Percentiles rank a stretch among this genome's conserved stretches.
These are phyloP conservation scores for Eurystomus gularis DNA, from an alignment of 2,113 vertebrate species.

Conservation along the genomic window DNA sequence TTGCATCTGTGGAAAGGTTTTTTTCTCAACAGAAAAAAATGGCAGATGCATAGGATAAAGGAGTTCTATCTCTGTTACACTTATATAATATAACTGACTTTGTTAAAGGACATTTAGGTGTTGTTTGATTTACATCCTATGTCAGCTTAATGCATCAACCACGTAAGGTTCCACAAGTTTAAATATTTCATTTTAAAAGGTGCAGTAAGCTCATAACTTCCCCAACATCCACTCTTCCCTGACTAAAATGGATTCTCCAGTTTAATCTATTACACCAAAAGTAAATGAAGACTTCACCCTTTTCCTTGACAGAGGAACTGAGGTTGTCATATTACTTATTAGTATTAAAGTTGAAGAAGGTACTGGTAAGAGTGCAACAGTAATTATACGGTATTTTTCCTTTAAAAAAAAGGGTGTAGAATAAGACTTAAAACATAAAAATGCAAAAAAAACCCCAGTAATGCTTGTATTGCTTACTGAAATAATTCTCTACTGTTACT, in stretches of 20 bases:
- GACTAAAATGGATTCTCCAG: constrained; percentile 48
- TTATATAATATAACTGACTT: constrained; percentile 73
- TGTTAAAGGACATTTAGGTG: constrained; percentile 72
- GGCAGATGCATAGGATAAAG: constrained; percentile 26
- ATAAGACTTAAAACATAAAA: not conserved
- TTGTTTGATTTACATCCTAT: constrained; percentile 62
- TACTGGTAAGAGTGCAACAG: not conserved
- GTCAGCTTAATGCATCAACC: constrained; percentile 62
- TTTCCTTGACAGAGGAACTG: constrained; percentile 7
- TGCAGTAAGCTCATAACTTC: constrained; percentile 49
- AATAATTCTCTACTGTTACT: not conserved
- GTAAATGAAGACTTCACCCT: constrained; percentile 35
- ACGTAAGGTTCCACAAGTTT: constrained; percentile 53
- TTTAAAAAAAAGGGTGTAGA: not conserved
- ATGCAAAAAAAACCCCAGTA: not conserved
- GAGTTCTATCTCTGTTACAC: not conserved
- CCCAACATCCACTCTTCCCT: constrained; percentile 33
- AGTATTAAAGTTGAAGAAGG: not conserved
- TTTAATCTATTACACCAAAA: constrained; percentile 9
- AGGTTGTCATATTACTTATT: constrained; percentile 11
- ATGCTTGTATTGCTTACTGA: not conserved
- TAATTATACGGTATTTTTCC: not conserved
- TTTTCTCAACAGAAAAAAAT: constrained; percentile 22
- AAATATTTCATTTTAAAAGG: constrained; percentile 74
- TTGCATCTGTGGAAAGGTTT: constrained; percentile 27